A percentile compares a stretch with the other conserved stretches of the same genome.
These are phyloP conservation scores for Oscheius sp. DNA, from an alignment of 2,888 invertebrate genomes.

Conservation along the genomic window DNA sequence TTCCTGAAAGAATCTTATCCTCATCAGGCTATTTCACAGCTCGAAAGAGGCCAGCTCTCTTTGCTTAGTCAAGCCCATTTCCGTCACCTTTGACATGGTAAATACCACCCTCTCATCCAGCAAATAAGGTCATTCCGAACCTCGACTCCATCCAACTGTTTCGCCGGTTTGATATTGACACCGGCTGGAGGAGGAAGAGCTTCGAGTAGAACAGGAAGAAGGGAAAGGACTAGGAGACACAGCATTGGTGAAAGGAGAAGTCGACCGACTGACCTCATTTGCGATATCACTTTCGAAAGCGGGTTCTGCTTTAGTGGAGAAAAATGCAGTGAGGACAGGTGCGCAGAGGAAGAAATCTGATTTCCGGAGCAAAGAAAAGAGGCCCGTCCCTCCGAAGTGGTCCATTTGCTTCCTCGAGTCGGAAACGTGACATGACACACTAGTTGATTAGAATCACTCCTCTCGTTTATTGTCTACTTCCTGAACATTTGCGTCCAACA, in stretches of 20 bases:
- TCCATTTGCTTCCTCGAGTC: neutral
- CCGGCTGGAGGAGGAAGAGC: constrained; percentile 31
- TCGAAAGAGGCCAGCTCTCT: neutral
- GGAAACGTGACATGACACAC: no score
- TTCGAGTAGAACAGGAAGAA: neutral
- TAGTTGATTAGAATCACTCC: no score
- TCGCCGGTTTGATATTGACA: constrained; percentile 23
- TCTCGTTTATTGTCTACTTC: no score
- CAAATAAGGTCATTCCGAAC: neutral
- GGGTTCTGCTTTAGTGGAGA: constrained; percentile 13
- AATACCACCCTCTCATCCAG: neutral
- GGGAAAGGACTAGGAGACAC: constrained; percentile 7
- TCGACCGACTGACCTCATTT: constrained; percentile 23
- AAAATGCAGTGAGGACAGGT: constrained; percentile 10
- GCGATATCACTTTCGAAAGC: constrained; percentile 14
- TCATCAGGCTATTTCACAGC: neutral
- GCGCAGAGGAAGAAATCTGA: constrained; percentile 19
- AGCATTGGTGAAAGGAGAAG: neutral
- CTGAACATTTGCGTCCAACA: no score
- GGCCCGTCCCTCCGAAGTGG: neutral
- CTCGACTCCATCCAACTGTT: constrained; percentile 14
- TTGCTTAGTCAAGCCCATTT: neutral
- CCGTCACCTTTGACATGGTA: constrained; percentile 23
- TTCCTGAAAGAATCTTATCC: constrained; percentile 12
- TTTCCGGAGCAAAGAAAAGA: constrained; percentile 18